Percentiles rank a stretch among this genome's conserved stretches.
phyloP scores from a whole-genome alignment of 1,140 invertebrate species.

The Gryon sp. region DNA sequence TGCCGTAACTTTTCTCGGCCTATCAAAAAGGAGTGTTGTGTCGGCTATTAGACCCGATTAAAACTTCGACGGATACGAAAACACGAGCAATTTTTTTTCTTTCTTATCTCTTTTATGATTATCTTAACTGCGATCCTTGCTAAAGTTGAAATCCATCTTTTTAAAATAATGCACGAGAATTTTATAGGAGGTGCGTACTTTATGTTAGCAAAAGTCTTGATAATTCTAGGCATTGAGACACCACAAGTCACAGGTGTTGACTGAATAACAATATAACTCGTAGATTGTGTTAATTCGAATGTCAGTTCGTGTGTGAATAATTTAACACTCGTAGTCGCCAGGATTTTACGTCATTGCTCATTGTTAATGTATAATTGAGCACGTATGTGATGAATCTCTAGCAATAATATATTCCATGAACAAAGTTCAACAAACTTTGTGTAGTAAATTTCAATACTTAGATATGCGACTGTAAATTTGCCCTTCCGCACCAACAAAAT shows the following conservation, averaged over 20 bases:
- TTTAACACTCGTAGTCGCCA: slow-evolving; percentile 4
- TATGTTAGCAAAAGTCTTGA: no score
- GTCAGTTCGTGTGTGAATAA: slow-evolving; percentile 8
- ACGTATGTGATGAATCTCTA: slow-evolving; percentile 14
- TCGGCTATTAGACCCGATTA: slow-evolving; percentile 12
- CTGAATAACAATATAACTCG: slow-evolving; percentile 1
- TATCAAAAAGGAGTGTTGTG: neutral
- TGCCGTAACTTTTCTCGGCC: slow-evolving; percentile 29
- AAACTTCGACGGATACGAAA: slow-evolving; percentile 24
- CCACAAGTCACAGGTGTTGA: slow-evolving; percentile 3
- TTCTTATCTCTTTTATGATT: no score
- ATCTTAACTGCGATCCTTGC: no score
- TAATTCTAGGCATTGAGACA: neutral
- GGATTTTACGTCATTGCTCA: slow-evolving; percentile 12
- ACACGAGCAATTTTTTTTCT: neutral
- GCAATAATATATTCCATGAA: slow-evolving; percentile 34
- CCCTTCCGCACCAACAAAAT: slow-evolving; percentile 24
- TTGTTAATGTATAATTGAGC: slow-evolving; percentile 37
- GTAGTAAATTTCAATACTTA: slow-evolving; percentile 42
- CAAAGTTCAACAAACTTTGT: slow-evolving; percentile 53
- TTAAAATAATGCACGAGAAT: no score
- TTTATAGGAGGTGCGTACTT: neutral
- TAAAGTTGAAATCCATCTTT: no score
- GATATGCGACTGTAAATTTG: slow-evolving; percentile 29
- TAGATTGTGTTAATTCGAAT: slow-evolving; percentile 10